Evolutionary conservation across 2,888 invertebrate genomes (phyloP).

Genomic region (Agrochola circellaris): DNA sequence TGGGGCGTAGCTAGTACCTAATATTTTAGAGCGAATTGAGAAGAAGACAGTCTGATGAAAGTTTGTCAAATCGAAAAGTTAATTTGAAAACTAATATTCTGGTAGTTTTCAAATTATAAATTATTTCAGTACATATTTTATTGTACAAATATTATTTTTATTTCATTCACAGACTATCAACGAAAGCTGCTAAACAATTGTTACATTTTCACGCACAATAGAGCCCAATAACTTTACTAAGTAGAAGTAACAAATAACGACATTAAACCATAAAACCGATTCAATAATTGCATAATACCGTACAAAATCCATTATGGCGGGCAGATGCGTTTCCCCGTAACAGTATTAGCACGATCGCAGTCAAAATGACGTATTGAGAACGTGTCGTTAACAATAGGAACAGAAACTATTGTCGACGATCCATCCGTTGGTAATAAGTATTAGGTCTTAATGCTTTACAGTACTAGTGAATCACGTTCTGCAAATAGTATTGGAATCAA

Average conservation of each 20-base stretch:
- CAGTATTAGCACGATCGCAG: constrained; percentile 68
- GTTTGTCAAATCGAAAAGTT: neutral
- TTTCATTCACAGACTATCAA: neutral
- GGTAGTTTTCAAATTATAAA: neutral
- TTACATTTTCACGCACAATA: constrained; percentile 35
- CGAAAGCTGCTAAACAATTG: constrained; percentile 31
- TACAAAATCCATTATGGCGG: constrained; percentile 61
- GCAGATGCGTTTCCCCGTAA: constrained; percentile 63
- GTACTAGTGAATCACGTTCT: constrained; percentile 78
- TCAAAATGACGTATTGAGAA: constrained; percentile 78
- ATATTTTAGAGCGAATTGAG: neutral
- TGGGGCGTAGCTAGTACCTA: neutral
- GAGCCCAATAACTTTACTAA: constrained; percentile 19
- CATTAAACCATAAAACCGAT: constrained; percentile 56
- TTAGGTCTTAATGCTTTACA: constrained; percentile 76
- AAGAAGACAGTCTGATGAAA: neutral
- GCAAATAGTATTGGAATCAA: constrained; percentile 67
- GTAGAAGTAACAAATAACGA: constrained; percentile 26
- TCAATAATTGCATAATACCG: constrained; percentile 63
- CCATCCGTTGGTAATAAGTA: constrained; percentile 68
- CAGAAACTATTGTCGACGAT: constrained; percentile 69
- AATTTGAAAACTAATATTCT: neutral
- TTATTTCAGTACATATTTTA: no score
- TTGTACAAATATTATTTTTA: neutral
- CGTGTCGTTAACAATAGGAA: constrained; percentile 83